Evolutionary conservation across 1,140 invertebrate species (phyloP), one percentile per base, ranked within the genome.

Genomic region (Panagrolaimus sp.): DNA sequence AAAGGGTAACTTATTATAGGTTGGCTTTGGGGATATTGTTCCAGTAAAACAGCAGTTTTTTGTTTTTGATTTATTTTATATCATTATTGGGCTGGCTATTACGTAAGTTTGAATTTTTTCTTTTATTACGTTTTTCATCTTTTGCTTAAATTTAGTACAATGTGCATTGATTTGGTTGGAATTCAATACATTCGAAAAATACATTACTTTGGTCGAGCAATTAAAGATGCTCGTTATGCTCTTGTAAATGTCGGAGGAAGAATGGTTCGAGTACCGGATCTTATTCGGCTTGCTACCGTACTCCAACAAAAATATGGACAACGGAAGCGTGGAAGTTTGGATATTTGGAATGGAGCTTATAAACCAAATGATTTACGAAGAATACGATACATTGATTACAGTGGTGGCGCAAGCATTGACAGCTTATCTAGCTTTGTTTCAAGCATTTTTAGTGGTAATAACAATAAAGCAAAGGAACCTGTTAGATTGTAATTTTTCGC

Each of bases 101-200:
- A 82, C 78, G 73, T 78, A 68, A 69, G 63, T 45, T n/a, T n/a
- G n/a, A n/a, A n/a, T n/a, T n/a, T n/a, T n/a, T n/a, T 44, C 23
- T 20, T 63, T 42, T 42, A 8, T 9, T 25, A n/a, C n/a, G 65
- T 53, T 38, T 63, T 43, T 31, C 67, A 61, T n/a, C 23, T 48
- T 14, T 51, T 23, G 7, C 20, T n/a, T n/a, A n/a, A 43, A 67
- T 78, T 71, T 64, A 82, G 75, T 11, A 81, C 80, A 11, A 81
- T 81, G 80, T 83, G 81, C 62, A 82, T 82, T 64, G 80, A 82
- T 63, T 64, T 82, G 23, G 81, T 82, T n/a, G 80, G 80, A 14
- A 75, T 83, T 62, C 81, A 82, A 64, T 82, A 82, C 69, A 82
- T 82, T 43, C 65, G 77, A 57, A 82, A 82, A 66, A 82, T 82